Evolutionary conservation across 2,888 invertebrate species (phyloP).

Genomic region (Helleia helle): DNA sequence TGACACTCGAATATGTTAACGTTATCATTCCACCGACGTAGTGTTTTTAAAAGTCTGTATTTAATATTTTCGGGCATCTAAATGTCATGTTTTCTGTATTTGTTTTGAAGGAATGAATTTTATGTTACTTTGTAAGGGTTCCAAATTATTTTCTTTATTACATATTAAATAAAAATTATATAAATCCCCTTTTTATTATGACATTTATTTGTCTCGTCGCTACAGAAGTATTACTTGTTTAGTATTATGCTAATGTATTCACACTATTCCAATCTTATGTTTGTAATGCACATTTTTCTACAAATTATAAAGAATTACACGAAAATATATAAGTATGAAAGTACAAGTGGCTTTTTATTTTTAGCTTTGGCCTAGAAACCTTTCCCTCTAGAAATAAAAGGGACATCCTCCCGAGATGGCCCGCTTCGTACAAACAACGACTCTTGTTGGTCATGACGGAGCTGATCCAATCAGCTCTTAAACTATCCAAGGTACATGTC

Average conservation of each 20-base stretch:
- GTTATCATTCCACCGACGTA: slow-evolving; percentile 58
- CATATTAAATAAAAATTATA: no score
- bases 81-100: not conserved
- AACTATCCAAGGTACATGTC: no score
- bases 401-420: no score
- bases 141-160: not conserved
- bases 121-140: not conserved
- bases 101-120: not conserved
- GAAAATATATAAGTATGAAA: slow-evolving; percentile 54
- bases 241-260: slow-evolving; percentile 45
- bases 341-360: no score
- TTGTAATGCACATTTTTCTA: slow-evolving; percentile 68
- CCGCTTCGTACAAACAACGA: no score
- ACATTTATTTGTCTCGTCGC: slow-evolving; percentile 1
- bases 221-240: slow-evolving; percentile 16
- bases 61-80: slow-evolving; percentile 23
- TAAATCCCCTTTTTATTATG: no score
- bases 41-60: slow-evolving; percentile 38
- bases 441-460: no score
- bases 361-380: no score
- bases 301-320: slow-evolving; percentile 64
- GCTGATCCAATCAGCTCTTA: no score
- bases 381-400: no score
- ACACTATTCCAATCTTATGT: slow-evolving; percentile 35
- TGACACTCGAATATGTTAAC: slow-evolving; percentile 52